Evolutionary conservation across 2,888 invertebrate genomes (phyloP).

Genomic region (Chironomus riparius): DNA sequence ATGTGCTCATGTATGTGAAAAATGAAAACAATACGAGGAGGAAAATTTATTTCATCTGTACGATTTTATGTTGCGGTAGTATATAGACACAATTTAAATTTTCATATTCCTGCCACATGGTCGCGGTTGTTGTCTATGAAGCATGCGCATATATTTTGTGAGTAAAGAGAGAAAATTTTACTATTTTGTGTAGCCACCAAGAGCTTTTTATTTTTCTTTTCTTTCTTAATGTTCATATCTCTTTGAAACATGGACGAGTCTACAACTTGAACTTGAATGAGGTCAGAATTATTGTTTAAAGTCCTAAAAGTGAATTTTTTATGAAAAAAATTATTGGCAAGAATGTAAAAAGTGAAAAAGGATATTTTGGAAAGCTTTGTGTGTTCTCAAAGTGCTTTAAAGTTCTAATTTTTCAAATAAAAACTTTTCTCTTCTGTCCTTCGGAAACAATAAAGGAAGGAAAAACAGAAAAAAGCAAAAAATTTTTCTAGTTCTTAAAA

Average conservation of each 20-base stretch:
- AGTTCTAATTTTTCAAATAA: background rate
- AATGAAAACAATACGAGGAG: constrained; percentile 1
- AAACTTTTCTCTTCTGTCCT: background rate
- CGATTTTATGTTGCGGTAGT: constrained; percentile 4
- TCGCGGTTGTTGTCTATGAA: background rate
- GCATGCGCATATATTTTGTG: background rate
- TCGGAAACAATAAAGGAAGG: background rate
- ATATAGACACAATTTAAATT: background rate
- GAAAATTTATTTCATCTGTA: background rate
- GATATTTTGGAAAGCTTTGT: background rate
- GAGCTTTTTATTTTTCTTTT: background rate
- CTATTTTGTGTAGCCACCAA: too few relatives aligned
- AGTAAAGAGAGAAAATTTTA: background rate
- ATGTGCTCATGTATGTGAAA: background rate
- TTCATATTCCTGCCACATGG: background rate
- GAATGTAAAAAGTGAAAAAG: background rate
- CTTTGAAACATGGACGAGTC: background rate
- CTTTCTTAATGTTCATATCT: background rate
- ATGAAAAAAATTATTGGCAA: background rate
- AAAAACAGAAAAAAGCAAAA: background rate
- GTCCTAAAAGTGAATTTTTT: background rate
- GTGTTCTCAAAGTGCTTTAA: background rate
- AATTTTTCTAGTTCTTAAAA: background rate
- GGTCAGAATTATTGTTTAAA: background rate
- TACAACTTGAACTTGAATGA: background rate